Evolutionary conservation across 2,888 invertebrate species (phyloP), one percentile per base, ranked within the genome.

Genomic region (Parasteatoda lunata): DNA sequence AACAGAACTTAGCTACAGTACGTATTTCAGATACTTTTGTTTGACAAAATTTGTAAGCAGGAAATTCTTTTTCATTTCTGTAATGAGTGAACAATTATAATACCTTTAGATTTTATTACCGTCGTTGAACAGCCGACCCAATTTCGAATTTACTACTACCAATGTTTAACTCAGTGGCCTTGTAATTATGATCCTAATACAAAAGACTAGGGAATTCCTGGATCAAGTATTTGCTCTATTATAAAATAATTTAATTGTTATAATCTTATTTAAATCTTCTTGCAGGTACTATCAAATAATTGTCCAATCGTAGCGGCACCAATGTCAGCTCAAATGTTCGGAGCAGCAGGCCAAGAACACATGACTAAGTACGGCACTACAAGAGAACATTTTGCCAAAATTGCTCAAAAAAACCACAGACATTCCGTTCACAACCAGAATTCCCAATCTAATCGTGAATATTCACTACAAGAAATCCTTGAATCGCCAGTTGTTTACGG

Each of bases 371-470:
- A 97, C 92, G 98, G 98, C 65, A 97, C 98, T 0, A 97, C 95
- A 88, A 95, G 96, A 30, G 95, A 97, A 89, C 99, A 99, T 91
- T 96, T 99, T 91, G 99, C 97, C 0, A 99, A 99, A 93, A 97
- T 99, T 91, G 99, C 99, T 0, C 96, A 96, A 91, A 99, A 99
- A 92, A 99, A 99, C 92, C 99, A 99, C 92, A 95, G 97, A 90
- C 98, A 99, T 92, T 99, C 98, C 5, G 94, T 95, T 0, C 97
- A 98, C 91, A 99, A 99, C 93, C 98, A 98, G 92, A 94, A 98
- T 91, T 97, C 99, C 0, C 99, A 99, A 92, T 98, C 98, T 91
- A 96, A 95, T 91, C 95, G 96, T 89, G 96, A 96, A 91, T 98
- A 98, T 91, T 95, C 95, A 0, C 92, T 99, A 88, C 96, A 99